These are phyloP conservation scores for Liposcelis brunnea DNA, from an alignment of 2,888 invertebrate genomes.

Conservation along the genomic window DNA sequence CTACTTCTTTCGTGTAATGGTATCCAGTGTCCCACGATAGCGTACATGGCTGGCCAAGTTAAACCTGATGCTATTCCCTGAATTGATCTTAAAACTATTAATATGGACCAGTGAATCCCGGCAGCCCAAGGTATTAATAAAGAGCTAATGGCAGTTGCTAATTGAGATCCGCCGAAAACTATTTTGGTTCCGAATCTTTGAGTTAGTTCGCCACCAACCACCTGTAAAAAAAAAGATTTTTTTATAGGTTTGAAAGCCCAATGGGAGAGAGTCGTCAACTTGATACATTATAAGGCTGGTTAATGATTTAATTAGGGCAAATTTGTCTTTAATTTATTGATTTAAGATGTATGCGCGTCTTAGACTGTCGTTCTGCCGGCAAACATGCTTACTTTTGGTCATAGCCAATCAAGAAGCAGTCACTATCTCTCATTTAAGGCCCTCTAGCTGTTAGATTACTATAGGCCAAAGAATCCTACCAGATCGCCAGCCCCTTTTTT, in stretches of 20 bases:
- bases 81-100: conserved; percentile 42
- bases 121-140: conserved; percentile 45
- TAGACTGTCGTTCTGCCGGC: too few relatives aligned
- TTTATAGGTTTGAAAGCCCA: background rate
- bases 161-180: conserved; percentile 51
- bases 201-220: conserved; percentile 49
- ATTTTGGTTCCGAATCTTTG: conserved; percentile 52
- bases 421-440: too few relatives aligned
- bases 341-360: too few relatives aligned
- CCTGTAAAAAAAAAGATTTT: conserved; percentile 14
- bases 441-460: too few relatives aligned
- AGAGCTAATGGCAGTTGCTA: conserved; percentile 48
- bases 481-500: too few relatives aligned
- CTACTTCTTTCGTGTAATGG: conserved; percentile 50
- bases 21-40: conserved; percentile 54
- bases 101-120: conserved; percentile 38
- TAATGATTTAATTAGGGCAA: too few relatives aligned
- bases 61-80: conserved; percentile 54
- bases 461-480: too few relatives aligned
- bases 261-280: background rate
- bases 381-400: too few relatives aligned
- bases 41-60: conserved; percentile 62
- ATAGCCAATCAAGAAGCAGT: too few relatives aligned
- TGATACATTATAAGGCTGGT: background rate
- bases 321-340: too few relatives aligned